Conservation (phyloP, 2,888 invertebrate species). For the Temnothorax unifasciatus region DNA sequence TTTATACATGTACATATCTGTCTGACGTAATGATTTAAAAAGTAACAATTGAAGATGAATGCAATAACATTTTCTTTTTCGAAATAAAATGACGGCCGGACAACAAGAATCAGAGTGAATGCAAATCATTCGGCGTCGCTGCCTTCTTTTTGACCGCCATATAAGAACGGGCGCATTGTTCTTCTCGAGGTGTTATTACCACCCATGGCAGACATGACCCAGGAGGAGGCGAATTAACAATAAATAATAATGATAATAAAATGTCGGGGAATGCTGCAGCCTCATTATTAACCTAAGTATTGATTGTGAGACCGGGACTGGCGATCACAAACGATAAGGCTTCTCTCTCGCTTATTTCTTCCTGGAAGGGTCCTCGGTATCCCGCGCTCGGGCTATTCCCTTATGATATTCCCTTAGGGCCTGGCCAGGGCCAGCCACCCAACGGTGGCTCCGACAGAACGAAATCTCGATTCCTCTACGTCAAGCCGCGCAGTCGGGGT, state of each 20-base stretch:
- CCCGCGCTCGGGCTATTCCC: slow-evolving; percentile 57
- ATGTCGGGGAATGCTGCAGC: slow-evolving; percentile 75
- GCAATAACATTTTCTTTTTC: slow-evolving; percentile 19
- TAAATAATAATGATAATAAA: slow-evolving; percentile 82
- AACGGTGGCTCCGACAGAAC: slow-evolving; percentile 69
- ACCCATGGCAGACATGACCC: slow-evolving; percentile 63
- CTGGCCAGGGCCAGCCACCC: slow-evolving; percentile 62
- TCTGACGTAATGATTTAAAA: slow-evolving; percentile 11
- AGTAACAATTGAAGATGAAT: slow-evolving; percentile 36
- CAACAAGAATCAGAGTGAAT: slow-evolving; percentile 45
- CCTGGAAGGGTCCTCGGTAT: slow-evolving; percentile 73
- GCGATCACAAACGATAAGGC: slow-evolving; percentile 76
- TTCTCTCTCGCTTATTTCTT: slow-evolving; percentile 69
- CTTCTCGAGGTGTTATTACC: slow-evolving; percentile 74
- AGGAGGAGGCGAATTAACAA: slow-evolving; percentile 76
- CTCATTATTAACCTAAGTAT: slow-evolving; percentile 82
- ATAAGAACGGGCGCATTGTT: slow-evolving; percentile 71
- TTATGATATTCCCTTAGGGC: slow-evolving; percentile 38
- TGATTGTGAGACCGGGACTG: slow-evolving; percentile 73
- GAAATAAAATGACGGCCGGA: slow-evolving; percentile 29
- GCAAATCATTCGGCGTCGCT: slow-evolving; percentile 45
- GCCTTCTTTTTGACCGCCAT: slow-evolving; percentile 56
- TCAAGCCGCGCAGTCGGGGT: slow-evolving; percentile 73
- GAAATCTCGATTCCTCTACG: slow-evolving; percentile 77
- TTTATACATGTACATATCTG: neutral